phyloP scores from a whole-genome alignment of 2,888 invertebrate genomes.

The Melanophora roralis region DNA sequence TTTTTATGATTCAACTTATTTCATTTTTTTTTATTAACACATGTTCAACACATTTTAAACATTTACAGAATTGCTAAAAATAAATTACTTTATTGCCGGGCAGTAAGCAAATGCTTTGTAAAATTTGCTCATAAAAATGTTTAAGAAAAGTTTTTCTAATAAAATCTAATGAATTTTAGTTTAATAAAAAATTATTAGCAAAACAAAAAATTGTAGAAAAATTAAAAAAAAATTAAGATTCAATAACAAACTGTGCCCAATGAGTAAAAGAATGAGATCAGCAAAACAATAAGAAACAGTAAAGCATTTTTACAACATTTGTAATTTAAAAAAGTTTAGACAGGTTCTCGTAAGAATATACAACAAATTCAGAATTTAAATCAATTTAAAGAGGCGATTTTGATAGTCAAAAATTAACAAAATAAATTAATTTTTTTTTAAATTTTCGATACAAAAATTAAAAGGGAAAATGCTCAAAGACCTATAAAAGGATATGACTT shows the following conservation, averaged over 20 bases:
- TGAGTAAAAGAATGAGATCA: conserved; percentile 30
- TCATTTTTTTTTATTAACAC: not conserved
- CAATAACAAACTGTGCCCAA: not conserved
- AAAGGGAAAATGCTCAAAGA: no score
- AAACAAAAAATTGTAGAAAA: conserved; percentile 4
- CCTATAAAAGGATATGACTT: no score
- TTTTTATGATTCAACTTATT: not conserved
- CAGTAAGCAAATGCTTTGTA: not conserved
- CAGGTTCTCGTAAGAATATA: not conserved
- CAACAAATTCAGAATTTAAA: no score
- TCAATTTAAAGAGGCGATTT: no score
- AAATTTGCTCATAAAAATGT: not conserved
- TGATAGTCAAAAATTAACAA: no score
- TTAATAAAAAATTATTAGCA: conserved; percentile 14
- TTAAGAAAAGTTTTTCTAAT: not conserved
- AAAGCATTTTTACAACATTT: no score
- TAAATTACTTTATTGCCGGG: not conserved
- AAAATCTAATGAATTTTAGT: conserved; percentile 10
- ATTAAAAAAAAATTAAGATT: not conserved
- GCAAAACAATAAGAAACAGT: conserved; percentile 5
- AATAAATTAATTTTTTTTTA: no score
- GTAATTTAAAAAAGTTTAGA: not conserved
- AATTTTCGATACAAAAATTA: no score
- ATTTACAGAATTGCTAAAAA: not conserved
- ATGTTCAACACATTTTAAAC: not conserved